These are phyloP conservation scores for Bombus affinis DNA, from an alignment of 1,140 invertebrate genomes.

Conservation along the genomic window DNA sequence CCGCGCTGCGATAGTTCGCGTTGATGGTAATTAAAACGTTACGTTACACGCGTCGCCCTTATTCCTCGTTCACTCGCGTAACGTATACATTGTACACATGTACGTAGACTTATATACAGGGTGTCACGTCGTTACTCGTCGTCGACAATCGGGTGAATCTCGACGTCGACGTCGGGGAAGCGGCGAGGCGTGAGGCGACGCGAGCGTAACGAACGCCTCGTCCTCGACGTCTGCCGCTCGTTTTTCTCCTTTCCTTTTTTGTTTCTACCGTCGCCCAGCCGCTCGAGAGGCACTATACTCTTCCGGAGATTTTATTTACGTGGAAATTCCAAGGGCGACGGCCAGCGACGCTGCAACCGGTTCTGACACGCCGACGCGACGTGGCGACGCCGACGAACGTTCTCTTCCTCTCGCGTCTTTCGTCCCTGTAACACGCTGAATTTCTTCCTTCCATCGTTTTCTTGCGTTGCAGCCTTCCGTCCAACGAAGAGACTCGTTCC, in stretches of 20 bases:
- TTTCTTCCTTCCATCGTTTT: constrained; percentile 33
- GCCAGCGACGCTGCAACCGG: constrained; percentile 54
- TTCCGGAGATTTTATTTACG: constrained; percentile 71
- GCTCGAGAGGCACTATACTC: constrained; percentile 58
- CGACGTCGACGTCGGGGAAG: constrained; percentile 59
- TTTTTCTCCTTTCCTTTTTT: constrained; percentile 53
- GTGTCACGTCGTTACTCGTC: constrained; percentile 61
- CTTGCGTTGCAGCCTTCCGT: neutral
- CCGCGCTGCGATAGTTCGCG: neutral
- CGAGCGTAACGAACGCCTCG: constrained; percentile 68
- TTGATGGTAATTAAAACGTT: constrained; percentile 27
- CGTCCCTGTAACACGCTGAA: neutral
- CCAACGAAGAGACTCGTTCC: neutral
- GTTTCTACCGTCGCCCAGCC: constrained; percentile 50
- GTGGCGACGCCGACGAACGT: constrained; percentile 48
- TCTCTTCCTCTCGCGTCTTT: neutral
- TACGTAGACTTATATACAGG: neutral
- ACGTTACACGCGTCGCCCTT: neutral
- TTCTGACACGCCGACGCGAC: constrained; percentile 66
- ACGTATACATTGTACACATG: neutral
- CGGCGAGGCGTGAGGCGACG: constrained; percentile 68
- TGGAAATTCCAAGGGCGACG: constrained; percentile 72
- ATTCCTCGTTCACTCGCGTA: neutral
- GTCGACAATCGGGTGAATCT: constrained; percentile 63
- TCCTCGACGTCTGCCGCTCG: constrained; percentile 52